Conservation (phyloP, 64 coral and sea anemone genomes). For the Montipora cactus region DNA sequence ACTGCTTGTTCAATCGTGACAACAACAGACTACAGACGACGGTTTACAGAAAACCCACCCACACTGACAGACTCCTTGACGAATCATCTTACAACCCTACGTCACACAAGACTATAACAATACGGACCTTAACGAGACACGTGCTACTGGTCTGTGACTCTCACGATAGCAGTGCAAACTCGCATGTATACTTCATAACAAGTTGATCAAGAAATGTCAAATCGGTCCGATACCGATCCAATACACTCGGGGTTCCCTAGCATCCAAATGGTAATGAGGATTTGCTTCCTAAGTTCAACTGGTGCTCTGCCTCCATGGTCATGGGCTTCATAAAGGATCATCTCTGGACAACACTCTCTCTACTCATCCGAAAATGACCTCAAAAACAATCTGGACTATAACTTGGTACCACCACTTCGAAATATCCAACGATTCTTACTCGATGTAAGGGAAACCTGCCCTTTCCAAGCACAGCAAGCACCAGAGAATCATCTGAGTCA, state of each 20-base stretch:
- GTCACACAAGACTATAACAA: no score
- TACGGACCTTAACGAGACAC: no score
- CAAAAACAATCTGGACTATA: constrained; percentile 45
- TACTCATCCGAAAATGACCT: constrained; percentile 56
- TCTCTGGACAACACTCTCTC: constrained; percentile 49
- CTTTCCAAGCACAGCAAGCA: constrained; percentile 41
- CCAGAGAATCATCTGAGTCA: constrained; percentile 30
- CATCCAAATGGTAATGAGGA: constrained; percentile 44
- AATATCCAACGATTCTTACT: constrained; percentile 54
- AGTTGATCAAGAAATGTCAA: not conserved
- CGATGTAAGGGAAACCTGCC: constrained; percentile 33
- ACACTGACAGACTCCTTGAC: no score
- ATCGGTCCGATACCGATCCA: constrained; percentile 47
- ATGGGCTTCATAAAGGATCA: constrained; percentile 41
- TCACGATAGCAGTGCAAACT: not conserved
- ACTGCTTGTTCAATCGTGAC: no score
- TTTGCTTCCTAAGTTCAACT: constrained; percentile 54
- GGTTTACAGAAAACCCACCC: no score
- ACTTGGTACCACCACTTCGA: constrained; percentile 50
- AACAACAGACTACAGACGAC: no score
- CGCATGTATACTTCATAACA: no score
- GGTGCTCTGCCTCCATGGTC: constrained; percentile 21
- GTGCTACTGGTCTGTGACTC: no score
- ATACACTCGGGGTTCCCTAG: constrained; percentile 46
- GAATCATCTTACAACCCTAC: no score